Evolutionary conservation across 2,888 invertebrate species (phyloP).

Genomic region (Amitus sp.): DNA sequence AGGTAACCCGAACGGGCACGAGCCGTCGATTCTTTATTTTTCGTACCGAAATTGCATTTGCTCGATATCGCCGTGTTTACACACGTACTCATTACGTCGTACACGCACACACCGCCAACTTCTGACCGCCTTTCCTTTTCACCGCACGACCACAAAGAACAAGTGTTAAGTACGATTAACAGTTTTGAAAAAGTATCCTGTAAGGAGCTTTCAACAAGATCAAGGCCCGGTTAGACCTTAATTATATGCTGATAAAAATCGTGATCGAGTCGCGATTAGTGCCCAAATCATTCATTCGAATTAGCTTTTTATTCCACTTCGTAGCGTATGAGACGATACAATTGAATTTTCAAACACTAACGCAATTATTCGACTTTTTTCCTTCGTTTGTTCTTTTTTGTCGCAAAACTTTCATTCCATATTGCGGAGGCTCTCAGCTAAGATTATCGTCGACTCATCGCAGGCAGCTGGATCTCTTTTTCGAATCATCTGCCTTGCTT

Average conservation of each 20-base stretch:
- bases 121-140: background rate
- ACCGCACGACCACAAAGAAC: too few relatives aligned
- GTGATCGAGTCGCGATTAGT: background rate
- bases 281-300: background rate
- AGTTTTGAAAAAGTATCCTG: background rate
- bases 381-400: background rate
- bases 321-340: too few relatives aligned
- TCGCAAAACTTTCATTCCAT: conserved; percentile 18
- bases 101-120: background rate
- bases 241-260: conserved; percentile 1
- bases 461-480: conserved; percentile 61
- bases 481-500: conserved; percentile 61
- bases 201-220: too few relatives aligned
- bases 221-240: too few relatives aligned
- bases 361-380: background rate
- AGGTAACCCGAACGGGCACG: conserved; percentile 51
- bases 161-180: too few relatives aligned
- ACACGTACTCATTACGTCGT: background rate
- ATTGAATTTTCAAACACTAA: background rate
- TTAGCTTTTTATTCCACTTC: background rate
- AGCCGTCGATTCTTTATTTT: conserved; percentile 35
- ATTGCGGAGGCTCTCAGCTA: conserved; percentile 34
- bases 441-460: conserved; percentile 49
- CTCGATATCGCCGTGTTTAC: conserved; percentile 14
- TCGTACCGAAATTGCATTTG: conserved; percentile 16